These are phyloP conservation scores for Drosophila helvetica DNA, from an alignment of 2,888 invertebrate species.

Conservation along the genomic window DNA sequence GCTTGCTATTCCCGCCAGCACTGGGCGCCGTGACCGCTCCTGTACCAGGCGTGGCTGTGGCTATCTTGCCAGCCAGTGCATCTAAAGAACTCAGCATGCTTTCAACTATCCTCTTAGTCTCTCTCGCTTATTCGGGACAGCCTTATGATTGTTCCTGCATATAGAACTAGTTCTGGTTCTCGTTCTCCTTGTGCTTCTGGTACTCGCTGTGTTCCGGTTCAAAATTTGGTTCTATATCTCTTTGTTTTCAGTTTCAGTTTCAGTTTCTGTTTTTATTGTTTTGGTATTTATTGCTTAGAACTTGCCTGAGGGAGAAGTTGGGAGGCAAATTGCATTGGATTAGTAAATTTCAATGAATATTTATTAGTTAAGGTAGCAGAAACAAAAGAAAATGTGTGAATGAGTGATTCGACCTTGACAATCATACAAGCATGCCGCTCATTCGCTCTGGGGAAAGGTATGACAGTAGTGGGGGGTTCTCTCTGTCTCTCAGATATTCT, in stretches of 20 bases:
- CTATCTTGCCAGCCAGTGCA: conserved; percentile 94
- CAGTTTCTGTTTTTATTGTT: conserved; percentile 25
- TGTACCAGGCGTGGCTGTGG: conserved; percentile 88
- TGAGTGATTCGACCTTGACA: conserved; percentile 50
- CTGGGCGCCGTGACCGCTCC: conserved; percentile 74
- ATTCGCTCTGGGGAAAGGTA: not conserved
- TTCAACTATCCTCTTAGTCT: not conserved
- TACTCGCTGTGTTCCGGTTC: not conserved
- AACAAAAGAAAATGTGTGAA: conserved; percentile 9
- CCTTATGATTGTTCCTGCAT: not conserved
- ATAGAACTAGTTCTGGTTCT: not conserved
- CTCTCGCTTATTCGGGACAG: not conserved
- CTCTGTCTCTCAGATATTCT: not conserved
- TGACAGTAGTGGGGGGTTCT: no score
- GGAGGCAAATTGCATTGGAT: conserved; percentile 71
- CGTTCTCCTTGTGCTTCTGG: not conserved
- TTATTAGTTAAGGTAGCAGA: conserved; percentile 52
- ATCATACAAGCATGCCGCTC: conserved; percentile 2
- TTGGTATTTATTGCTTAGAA: conserved; percentile 47
- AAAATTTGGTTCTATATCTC: not conserved
- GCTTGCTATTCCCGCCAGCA: conserved; percentile 77
- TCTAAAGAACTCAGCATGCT: conserved; percentile 93
- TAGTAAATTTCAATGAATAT: conserved; percentile 71
- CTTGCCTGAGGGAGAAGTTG: conserved; percentile 81
- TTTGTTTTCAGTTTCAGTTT: conserved; percentile 5